A percentile compares a stretch with the other conserved stretches of the same genome.
These are phyloP conservation scores for Heliconius ismenius DNA, from an alignment of 2,888 invertebrate genomes.

Conservation along the genomic window DNA sequence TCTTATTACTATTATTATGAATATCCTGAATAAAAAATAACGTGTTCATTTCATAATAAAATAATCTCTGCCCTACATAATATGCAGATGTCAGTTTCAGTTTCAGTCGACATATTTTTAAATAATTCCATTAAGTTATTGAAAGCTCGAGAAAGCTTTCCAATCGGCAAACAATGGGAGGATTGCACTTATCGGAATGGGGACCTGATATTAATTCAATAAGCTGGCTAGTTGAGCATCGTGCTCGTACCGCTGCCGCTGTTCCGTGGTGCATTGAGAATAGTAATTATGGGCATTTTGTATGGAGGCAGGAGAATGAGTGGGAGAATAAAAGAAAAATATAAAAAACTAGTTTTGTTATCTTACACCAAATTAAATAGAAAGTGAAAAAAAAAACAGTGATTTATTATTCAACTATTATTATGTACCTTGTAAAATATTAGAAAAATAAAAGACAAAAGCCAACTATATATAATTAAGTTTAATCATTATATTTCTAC, in stretches of 20 bases:
- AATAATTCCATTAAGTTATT: slow-evolving; percentile 26
- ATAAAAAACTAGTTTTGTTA: too few relatives aligned
- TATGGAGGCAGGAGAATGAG: background rate
- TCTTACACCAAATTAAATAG: too few relatives aligned
- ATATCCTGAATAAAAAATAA: too few relatives aligned
- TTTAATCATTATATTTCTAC: too few relatives aligned
- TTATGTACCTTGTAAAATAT: too few relatives aligned
- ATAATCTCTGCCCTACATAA: background rate
- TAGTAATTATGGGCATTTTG: background rate
- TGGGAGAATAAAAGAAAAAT: background rate
- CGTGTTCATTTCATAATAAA: too few relatives aligned
- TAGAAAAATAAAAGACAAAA: too few relatives aligned
- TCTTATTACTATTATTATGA: too few relatives aligned
- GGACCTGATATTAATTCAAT: slow-evolving; percentile 24
- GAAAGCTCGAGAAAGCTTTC: slow-evolving; percentile 20
- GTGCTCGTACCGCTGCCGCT: background rate
- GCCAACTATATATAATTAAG: too few relatives aligned
- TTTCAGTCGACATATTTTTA: slow-evolving; percentile 20
- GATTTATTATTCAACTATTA: too few relatives aligned
- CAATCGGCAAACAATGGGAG: slow-evolving; percentile 19
- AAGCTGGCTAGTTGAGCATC: slow-evolving; percentile 16
- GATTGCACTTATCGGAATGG: slow-evolving; percentile 20
- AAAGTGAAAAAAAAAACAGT: too few relatives aligned
- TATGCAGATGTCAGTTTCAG: slow-evolving; percentile 1
- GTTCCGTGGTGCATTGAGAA: background rate